A percentile compares a stretch with the other conserved stretches of the same genome.
Conservation (phyloP, 2,797 vertebrate species). For the Rhinoraja longicauda region DNA sequence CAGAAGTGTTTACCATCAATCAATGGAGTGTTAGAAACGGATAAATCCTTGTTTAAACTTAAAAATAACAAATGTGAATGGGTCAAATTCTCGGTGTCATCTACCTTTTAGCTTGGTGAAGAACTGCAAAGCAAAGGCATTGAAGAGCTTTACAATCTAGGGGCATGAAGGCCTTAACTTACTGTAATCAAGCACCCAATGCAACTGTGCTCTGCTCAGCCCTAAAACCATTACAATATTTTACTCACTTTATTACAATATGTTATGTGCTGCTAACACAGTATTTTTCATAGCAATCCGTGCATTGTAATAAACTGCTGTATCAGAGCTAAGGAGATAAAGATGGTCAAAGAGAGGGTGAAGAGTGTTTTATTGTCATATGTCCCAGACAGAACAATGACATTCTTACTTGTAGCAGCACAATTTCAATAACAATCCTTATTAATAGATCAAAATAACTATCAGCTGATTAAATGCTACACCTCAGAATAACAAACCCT, state of each 20-base stretch:
- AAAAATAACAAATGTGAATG: constrained; percentile 3
- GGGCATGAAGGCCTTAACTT: not conserved
- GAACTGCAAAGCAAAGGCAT: not conserved
- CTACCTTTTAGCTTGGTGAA: not conserved
- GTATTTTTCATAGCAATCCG: not conserved
- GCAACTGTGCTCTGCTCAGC: not conserved
- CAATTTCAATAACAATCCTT: not conserved
- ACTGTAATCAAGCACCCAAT: not conserved
- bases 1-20: constrained; percentile 37
- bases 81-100: constrained; percentile 2
- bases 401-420: too few relatives aligned
- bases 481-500: not conserved
- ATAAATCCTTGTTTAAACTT: constrained; percentile 31
- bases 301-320: too few relatives aligned
- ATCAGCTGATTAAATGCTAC: not conserved
- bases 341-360: too few relatives aligned
- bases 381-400: too few relatives aligned
- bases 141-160: not conserved
- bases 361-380: too few relatives aligned
- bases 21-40: constrained; percentile 18
- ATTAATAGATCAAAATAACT: not conserved
- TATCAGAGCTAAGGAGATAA: too few relatives aligned
- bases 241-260: not conserved
- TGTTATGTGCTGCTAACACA: not conserved
- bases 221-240: not conserved